A percentile compares a stretch with the other conserved stretches of the same genome.
These are phyloP conservation scores for Drosophila repletoides DNA, from an alignment of 1,140 invertebrate species.

Conservation along the genomic window DNA sequence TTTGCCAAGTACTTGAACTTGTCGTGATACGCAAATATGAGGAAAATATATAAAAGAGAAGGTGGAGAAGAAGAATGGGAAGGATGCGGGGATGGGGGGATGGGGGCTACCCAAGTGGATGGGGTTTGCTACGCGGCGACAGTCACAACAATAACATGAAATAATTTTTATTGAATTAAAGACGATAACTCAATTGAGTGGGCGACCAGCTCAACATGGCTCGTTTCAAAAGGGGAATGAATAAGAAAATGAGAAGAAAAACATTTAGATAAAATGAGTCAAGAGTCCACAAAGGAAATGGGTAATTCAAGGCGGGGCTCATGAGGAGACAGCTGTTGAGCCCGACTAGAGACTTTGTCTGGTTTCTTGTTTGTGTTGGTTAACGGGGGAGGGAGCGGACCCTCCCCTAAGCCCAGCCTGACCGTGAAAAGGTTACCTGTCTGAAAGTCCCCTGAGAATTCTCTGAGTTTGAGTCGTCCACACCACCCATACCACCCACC, in stretches of 20 bases:
- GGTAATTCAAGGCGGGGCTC: background rate
- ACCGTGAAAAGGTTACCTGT: background rate
- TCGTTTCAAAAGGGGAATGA: constrained; percentile 16
- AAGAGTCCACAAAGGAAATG: constrained; percentile 29
- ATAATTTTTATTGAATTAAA: constrained; percentile 69
- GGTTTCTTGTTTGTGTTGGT: too few relatives aligned
- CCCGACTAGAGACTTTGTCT: too few relatives aligned
- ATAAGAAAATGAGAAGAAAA: background rate
- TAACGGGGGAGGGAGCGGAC: background rate
- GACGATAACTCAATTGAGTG: constrained; percentile 68
- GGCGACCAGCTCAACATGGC: constrained; percentile 25
- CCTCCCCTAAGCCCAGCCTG: too few relatives aligned
- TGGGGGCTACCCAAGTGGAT: constrained; percentile 34
- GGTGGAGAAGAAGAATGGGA: background rate
- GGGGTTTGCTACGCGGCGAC: constrained; percentile 21
- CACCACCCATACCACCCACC: too few relatives aligned
- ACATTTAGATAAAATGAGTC: constrained; percentile 31
- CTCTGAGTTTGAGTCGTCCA: background rate
- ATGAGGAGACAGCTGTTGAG: constrained; percentile 16
- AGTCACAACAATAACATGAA: constrained; percentile 56
- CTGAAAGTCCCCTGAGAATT: background rate
- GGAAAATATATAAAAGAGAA: constrained; percentile 12
- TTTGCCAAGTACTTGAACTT: constrained; percentile 23
- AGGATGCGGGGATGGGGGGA: background rate
- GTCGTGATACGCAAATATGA: constrained; percentile 43